Percentiles rank a stretch among this genome's conserved stretches.
phyloP scores from a whole-genome alignment of 2,113 vertebrate species.

The Perca flavescens region DNA sequence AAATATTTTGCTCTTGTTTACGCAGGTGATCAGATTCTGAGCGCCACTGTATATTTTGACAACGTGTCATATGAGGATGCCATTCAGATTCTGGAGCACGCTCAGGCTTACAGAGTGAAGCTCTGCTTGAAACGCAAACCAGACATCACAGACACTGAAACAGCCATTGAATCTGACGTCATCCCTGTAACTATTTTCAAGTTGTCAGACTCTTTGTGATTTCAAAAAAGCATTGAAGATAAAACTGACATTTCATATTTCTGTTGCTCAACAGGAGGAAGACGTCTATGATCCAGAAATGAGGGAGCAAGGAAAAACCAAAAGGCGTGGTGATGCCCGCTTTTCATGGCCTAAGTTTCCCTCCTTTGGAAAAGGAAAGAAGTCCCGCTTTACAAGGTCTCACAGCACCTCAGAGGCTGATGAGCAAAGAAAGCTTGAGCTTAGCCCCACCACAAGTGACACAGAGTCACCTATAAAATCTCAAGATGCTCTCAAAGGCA shows the following conservation, averaged over 20 bases:
- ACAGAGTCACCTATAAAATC: conserved; percentile 85
- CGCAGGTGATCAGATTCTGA: conserved; percentile 95
- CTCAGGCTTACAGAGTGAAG: conserved; percentile 93
- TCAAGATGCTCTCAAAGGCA: conserved; percentile 81
- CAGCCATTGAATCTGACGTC: conserved; percentile 64
- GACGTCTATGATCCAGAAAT: conserved; percentile 67
- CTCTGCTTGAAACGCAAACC: conserved; percentile 91
- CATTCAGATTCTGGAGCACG: conserved; percentile 94
- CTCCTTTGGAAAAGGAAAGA: conserved; percentile 82
- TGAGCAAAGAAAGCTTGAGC: conserved; percentile 85
- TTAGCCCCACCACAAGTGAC: conserved; percentile 86
- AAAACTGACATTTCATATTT: conserved; percentile 38
- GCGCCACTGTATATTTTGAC: conserved; percentile 95
- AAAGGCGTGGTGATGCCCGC: conserved; percentile 80
- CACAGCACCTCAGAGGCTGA: conserved; percentile 87
- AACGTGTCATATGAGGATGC: conserved; percentile 95
- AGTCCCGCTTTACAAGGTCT: conserved; percentile 83
- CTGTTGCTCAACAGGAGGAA: conserved; percentile 75
- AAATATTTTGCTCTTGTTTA: conserved; percentile 32
- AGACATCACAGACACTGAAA: conserved; percentile 75
- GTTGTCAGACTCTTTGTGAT: conserved; percentile 11
- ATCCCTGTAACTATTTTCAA: conserved; percentile 74
- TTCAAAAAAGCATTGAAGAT: accelerated
- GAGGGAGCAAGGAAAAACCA: conserved; percentile 79
- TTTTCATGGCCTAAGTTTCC: conserved; percentile 88